Conservation (phyloP, 2,113 vertebrate genomes). For the Morone saxatilis region DNA sequence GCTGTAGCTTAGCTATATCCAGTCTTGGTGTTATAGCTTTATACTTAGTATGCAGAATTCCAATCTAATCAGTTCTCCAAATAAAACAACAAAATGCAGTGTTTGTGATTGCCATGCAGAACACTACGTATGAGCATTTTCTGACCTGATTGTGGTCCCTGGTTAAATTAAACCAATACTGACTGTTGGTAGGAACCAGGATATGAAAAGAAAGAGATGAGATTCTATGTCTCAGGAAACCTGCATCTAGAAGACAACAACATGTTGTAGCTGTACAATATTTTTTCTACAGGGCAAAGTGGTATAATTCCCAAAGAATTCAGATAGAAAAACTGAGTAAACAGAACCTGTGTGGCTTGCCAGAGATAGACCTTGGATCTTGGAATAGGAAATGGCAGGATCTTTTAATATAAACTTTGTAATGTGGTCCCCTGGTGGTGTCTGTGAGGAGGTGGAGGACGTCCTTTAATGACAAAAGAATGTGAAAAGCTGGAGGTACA, state of each 20-base stretch:
- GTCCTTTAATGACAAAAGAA: conserved; percentile 40
- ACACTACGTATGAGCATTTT: no score
- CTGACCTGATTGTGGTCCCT: background rate
- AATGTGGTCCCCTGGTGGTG: background rate
- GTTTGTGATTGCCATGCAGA: no score
- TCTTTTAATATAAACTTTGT: conserved; percentile 8
- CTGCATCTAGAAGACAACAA: background rate
- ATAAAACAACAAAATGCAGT: no score
- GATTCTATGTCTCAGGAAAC: background rate
- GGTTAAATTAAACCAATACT: background rate
- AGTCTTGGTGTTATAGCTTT: background rate
- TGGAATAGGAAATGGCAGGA: background rate
- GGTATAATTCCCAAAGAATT: conserved; percentile 2
- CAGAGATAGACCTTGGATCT: background rate
- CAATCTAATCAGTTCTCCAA: no score
- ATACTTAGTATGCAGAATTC: no score
- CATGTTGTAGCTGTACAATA: background rate
- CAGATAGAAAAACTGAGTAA: conserved; percentile 12
- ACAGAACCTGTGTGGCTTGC: conserved; percentile 12
- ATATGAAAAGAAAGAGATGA: background rate
- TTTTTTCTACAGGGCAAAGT: background rate
- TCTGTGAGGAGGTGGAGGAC: background rate
- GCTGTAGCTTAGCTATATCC: background rate
- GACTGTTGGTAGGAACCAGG: background rate
- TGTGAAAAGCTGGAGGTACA: conserved; percentile 32